Evolutionary conservation across 2,888 invertebrate genomes (phyloP).

Genomic region (Digitonthophagus gazella): DNA sequence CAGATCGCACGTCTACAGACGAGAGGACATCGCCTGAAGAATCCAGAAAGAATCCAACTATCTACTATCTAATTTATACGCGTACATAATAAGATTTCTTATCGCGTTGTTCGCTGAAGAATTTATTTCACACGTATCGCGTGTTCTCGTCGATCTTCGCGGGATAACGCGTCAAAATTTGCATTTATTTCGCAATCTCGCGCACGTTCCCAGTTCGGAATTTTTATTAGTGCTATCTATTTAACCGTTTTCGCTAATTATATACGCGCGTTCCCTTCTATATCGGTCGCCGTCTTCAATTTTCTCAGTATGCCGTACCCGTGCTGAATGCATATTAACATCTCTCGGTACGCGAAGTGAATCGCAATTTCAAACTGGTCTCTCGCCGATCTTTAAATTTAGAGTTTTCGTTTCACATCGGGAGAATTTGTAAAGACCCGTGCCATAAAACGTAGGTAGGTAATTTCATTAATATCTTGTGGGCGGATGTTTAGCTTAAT

Average conservation of each 20-base stretch:
- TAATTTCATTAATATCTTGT: too few species aligned
- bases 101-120: conserved; percentile 14
- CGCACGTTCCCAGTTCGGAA: conserved; percentile 1
- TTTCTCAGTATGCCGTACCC: neutral
- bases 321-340: conserved; percentile 6
- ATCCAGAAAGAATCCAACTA: conserved; percentile 15
- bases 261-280: neutral
- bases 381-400: neutral
- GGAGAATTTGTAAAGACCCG: too few species aligned
- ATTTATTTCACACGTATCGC: conserved; percentile 17
- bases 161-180: conserved; percentile 17
- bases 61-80: conserved; percentile 16
- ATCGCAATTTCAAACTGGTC: neutral
- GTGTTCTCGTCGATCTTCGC: conserved; percentile 11
- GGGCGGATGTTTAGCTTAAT: neutral
- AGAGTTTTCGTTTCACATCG: neutral
- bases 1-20: neutral
- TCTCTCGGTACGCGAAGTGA: neutral
- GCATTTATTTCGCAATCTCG: conserved; percentile 13
- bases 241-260: conserved; percentile 1
- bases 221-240: neutral
- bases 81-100: conserved; percentile 16
- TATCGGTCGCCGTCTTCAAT: neutral
- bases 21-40: conserved; percentile 3
- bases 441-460: too few species aligned